phyloP scores from a whole-genome alignment of 2,888 invertebrate species.

The Lasioglossum calceatum region DNA sequence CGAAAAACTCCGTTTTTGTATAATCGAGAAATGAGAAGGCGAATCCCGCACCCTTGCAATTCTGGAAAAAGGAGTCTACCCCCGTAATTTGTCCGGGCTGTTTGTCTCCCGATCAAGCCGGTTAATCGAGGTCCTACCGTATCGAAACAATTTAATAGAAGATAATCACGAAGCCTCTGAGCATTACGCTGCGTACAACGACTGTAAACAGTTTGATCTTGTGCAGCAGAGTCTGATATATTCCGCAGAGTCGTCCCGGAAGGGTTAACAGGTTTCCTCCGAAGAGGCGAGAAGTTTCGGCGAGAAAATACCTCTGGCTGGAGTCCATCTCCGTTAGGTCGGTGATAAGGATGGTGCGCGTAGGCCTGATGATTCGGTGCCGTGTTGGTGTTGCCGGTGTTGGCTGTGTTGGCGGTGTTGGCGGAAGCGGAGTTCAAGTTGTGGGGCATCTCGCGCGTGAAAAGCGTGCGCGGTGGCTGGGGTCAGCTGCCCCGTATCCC shows the following conservation, averaged over 20 bases:
- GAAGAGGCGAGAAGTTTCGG: background rate
- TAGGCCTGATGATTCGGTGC: slow-evolving; percentile 81
- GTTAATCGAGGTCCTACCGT: too few species aligned
- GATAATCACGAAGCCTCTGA: too few species aligned
- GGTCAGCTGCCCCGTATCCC: slow-evolving; percentile 85
- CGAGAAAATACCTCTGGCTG: slow-evolving; percentile 81
- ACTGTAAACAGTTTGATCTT: too few species aligned
- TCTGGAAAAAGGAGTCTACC: too few species aligned
- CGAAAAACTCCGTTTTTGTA: too few species aligned
- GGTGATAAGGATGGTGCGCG: slow-evolving; percentile 76
- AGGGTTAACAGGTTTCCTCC: background rate
- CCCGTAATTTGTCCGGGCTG: too few species aligned
- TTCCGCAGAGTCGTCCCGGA: background rate
- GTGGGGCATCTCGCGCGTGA: slow-evolving; percentile 83
- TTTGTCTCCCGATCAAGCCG: too few species aligned
- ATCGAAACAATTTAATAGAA: too few species aligned
- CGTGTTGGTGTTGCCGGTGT: slow-evolving; percentile 67
- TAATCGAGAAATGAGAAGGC: too few species aligned
- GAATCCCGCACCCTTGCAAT: too few species aligned
- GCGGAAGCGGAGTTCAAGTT: slow-evolving; percentile 82
- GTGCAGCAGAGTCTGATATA: too few species aligned
- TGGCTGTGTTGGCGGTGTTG: slow-evolving; percentile 80
- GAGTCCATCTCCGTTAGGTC: slow-evolving; percentile 80
- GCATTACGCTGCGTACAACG: too few species aligned
- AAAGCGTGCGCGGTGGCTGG: slow-evolving; percentile 84